Base-by-base conservation (phyloP, 53 echinoderm and acorn worm species). In the Mesocentrotus franciscanus region DNA sequence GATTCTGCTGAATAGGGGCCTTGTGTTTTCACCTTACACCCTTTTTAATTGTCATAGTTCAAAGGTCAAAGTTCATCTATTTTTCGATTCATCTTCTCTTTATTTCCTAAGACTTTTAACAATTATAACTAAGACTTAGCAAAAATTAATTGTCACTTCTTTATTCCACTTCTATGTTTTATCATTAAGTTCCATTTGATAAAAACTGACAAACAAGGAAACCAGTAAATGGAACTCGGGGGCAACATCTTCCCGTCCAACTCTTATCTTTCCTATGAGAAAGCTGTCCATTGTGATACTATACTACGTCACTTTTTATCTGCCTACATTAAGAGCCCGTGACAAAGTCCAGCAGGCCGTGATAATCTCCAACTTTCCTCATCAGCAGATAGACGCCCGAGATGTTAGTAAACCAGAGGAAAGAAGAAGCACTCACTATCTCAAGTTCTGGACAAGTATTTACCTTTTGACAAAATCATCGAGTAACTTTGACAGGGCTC, bases 291-390 rank as follows among this genome's bases (percentile, higher is more conserved):
- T 4, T 10, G 58, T 87, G 87, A 87, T 87, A n/a, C 2, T 13
- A 35, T 20, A 26, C 12, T 14, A 1, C 57, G 3, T 87, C 12
- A n/a, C 14, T 87, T 85, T 26, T 58, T 58, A 87, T 87, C 26
- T 87, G 8, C 27, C 56, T 87, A 26, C 87, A 87, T 87, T 56
- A 87, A n/a, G 87, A 87, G 29, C 58, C 26, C 87, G 87, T 87
- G 87, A 87, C 87, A 58, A 87, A 87, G 87, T 57, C 87, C 57
- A 87, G 8, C 13, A 13, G 16, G 57, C 29, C 58, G 57, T 87
- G 87, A 87, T 87, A 87, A 58, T 87, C 87, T 27, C 58, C 87
- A 58, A 58, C 58, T 87, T 87, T 87, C 87, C 29, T 27, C 10
- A 59, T 87, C 87, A 87, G 57, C 56, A 9, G 27, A 9, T 26